Evolutionary conservation across 2,113 vertebrate species (phyloP).

Genomic region (Ascaphus truei): DNA sequence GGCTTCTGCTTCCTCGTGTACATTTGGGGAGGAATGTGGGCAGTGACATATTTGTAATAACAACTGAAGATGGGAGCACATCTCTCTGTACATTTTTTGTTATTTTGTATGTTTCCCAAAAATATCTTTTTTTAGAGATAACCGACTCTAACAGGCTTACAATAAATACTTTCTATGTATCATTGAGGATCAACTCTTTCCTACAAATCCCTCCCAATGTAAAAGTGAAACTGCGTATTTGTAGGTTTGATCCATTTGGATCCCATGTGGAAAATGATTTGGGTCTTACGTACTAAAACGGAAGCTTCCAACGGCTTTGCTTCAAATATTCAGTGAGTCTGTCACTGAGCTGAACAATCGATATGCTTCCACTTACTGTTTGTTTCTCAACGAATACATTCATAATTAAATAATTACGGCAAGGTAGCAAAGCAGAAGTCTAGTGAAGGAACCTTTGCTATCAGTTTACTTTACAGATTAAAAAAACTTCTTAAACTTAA

Average conservation of each 20-base stretch:
- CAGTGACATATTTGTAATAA: no score
- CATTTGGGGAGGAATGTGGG: no score
- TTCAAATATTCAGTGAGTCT: background rate
- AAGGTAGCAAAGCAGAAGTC: background rate
- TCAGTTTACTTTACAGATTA: background rate
- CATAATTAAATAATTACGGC: background rate
- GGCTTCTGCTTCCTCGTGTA: no score
- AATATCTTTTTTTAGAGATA: no score
- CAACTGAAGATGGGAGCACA: no score
- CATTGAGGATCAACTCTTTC: background rate
- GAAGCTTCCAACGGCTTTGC: background rate
- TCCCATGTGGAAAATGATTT: background rate
- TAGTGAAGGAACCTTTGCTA: background rate
- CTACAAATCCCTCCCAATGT: background rate
- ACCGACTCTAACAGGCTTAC: no score
- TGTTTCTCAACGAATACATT: constrained; percentile 1
- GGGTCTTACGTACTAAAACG: background rate
- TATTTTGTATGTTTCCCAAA: no score
- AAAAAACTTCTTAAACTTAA: no score
- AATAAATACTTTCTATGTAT: background rate
- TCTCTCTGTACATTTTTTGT: no score
- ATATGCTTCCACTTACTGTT: background rate
- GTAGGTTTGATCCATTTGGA: background rate
- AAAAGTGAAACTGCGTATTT: background rate
- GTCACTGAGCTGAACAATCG: background rate